These are phyloP conservation scores for Acronicta alni DNA, from an alignment of 2,888 invertebrate species.

Conservation along the genomic window DNA sequence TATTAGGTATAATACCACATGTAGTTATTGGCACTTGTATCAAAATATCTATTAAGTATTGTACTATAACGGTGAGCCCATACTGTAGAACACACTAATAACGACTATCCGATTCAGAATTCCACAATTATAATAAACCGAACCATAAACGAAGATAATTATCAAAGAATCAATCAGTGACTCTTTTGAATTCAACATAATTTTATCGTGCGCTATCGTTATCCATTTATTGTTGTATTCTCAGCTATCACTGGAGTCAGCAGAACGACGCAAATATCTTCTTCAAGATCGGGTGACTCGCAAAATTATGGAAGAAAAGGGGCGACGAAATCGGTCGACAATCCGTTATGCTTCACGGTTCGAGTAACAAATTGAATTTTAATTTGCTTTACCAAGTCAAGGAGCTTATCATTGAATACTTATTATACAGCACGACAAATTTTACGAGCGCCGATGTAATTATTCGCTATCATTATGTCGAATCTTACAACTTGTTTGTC, in stretches of 20 bases:
- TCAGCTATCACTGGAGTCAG: conserved; percentile 69
- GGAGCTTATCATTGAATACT: conserved; percentile 85
- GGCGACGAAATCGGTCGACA: conserved; percentile 83
- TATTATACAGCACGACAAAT: conserved; percentile 80
- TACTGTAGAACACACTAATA: too few species aligned
- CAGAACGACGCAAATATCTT: conserved; percentile 70
- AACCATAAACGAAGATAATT: conserved; percentile 16
- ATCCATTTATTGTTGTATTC: conserved; percentile 55
- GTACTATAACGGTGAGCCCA: too few species aligned
- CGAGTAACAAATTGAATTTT: conserved; percentile 87
- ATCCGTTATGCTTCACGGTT: conserved; percentile 86
- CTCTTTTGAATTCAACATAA: conserved; percentile 50
- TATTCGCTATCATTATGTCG: conserved; percentile 67
- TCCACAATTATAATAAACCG: neutral
- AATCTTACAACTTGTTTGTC: conserved; percentile 58
- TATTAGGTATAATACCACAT: too few species aligned
- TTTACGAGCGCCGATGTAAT: conserved; percentile 75
- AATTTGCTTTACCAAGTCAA: conserved; percentile 86
- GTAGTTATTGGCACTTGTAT: too few species aligned
- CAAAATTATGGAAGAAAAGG: conserved; percentile 84
- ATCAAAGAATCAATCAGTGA: conserved; percentile 27
- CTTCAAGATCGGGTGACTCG: conserved; percentile 76
- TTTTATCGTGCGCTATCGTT: conserved; percentile 18
- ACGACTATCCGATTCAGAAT: too few species aligned
- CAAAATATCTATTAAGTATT: too few species aligned